Percentiles rank a stretch among this genome's conserved stretches.
Conservation (phyloP, 2,797 vertebrate genomes). For the Sphenopsis melanotis region DNA sequence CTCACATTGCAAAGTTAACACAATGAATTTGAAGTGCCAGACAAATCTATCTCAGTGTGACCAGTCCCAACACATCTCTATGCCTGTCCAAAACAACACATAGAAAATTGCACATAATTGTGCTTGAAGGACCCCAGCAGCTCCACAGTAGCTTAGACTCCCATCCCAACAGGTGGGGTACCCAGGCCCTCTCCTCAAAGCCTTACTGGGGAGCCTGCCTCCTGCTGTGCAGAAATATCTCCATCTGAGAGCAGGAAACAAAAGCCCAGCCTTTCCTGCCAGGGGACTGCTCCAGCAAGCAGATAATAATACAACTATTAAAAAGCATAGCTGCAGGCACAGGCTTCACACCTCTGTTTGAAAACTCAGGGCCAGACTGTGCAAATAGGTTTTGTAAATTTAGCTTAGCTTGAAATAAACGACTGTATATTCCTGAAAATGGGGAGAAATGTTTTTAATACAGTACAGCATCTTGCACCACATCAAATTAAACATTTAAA, state of each 20-base stretch:
- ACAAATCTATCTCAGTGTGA: neutral
- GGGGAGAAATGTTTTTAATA: neutral
- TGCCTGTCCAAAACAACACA: neutral
- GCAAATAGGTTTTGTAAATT: neutral
- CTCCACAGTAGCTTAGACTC: neutral
- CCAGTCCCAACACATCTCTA: neutral
- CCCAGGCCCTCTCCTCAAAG: neutral
- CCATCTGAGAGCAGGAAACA: neutral
- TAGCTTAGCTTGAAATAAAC: neutral
- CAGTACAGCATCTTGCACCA: neutral
- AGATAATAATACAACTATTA: neutral
- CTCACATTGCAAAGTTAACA: neutral
- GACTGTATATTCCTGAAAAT: neutral
- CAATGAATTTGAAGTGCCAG: neutral
- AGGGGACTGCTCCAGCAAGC: neutral
- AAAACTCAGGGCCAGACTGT: neutral
- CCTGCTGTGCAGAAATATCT: neutral
- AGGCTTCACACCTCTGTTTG: rapidly evolving
- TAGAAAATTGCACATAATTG: neutral
- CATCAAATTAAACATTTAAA: neutral
- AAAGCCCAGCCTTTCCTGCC: neutral
- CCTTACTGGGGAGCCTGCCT: neutral
- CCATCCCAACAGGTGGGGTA: neutral
- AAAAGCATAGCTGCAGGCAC: neutral
- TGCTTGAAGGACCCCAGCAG: neutral